Evolutionary conservation across 2,888 invertebrate species (phyloP).

Genomic region (Nymphalis polychloros): DNA sequence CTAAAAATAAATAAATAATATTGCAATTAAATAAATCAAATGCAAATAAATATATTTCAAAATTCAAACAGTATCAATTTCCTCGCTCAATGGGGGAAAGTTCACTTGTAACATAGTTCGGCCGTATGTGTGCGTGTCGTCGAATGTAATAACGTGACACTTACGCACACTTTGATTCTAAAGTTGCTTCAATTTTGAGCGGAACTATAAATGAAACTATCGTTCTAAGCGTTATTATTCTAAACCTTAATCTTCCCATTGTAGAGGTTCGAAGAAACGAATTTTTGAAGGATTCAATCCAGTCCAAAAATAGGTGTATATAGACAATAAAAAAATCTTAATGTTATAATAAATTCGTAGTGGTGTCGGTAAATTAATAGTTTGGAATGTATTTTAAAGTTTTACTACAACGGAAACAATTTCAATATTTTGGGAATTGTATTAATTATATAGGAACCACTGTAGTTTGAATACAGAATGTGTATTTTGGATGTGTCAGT

Average conservation of each 20-base stretch:
- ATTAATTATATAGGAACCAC: conserved; percentile 1
- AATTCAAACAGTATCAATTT: too few species aligned
- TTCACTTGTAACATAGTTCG: too few species aligned
- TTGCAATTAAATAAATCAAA: too few species aligned
- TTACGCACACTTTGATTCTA: too few species aligned
- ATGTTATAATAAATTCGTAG: conserved; percentile 7
- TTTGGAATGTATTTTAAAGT: conserved; percentile 13
- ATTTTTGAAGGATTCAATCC: conserved; percentile 41
- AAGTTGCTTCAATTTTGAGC: too few species aligned
- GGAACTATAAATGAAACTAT: too few species aligned
- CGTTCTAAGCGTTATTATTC: too few species aligned
- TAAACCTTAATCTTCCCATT: not conserved
- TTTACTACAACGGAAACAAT: conserved; percentile 10
- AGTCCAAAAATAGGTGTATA: conserved; percentile 64
- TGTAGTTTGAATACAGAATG: not conserved
- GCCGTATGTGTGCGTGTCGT: too few species aligned
- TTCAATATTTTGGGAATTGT: conserved; percentile 14
- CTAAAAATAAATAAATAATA: too few species aligned
- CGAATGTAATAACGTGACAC: too few species aligned
- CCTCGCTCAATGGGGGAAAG: too few species aligned
- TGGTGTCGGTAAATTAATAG: conserved; percentile 11
- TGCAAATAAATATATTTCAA: too few species aligned
- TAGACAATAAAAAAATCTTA: conserved; percentile 65
- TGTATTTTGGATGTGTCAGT: not conserved
- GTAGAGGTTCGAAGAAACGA: conserved; percentile 13